Conservation (phyloP, 2,113 vertebrate genomes). For the Nansenia antarctica region DNA sequence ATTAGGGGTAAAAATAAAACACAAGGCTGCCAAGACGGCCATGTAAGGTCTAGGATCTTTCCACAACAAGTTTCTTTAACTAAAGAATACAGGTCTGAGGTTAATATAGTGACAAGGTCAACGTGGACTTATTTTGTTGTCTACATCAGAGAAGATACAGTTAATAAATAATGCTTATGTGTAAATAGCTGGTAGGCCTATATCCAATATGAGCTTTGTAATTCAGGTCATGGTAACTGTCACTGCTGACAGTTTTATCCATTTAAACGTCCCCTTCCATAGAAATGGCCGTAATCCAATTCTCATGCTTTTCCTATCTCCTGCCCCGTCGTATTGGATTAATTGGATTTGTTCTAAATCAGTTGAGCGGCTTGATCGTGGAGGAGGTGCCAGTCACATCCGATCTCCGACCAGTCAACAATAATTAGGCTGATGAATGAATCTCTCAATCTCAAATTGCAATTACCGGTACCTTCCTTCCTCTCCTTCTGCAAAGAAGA, state of each 20-base stretch:
- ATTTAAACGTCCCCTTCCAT: neutral
- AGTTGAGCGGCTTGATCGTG: neutral
- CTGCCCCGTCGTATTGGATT: constrained; percentile 18
- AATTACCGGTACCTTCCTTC: too few species aligned
- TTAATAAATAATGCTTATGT: neutral
- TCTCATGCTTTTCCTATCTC: neutral
- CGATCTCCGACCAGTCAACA: constrained; percentile 29
- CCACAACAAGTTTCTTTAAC: neutral
- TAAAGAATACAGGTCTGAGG: neutral
- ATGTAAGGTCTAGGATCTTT: neutral
- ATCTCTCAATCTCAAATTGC: too few species aligned
- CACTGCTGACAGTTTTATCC: neutral
- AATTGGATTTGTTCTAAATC: constrained; percentile 31
- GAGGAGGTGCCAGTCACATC: constrained; percentile 8
- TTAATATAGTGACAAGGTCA: neutral
- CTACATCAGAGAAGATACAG: neutral
- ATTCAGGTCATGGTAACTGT: neutral
- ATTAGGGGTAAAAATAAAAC: constrained; percentile 4
- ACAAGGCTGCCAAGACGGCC: neutral
- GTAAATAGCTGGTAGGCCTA: neutral
- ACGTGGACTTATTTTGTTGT: neutral
- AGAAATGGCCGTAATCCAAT: neutral
- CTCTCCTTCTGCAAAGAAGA: too few species aligned
- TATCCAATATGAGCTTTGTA: too few species aligned
- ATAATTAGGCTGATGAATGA: too few species aligned